A percentile compares a stretch with the other conserved stretches of the same genome.
Conservation (phyloP, 2,113 vertebrate species). For the Pleuronectes platessa region DNA sequence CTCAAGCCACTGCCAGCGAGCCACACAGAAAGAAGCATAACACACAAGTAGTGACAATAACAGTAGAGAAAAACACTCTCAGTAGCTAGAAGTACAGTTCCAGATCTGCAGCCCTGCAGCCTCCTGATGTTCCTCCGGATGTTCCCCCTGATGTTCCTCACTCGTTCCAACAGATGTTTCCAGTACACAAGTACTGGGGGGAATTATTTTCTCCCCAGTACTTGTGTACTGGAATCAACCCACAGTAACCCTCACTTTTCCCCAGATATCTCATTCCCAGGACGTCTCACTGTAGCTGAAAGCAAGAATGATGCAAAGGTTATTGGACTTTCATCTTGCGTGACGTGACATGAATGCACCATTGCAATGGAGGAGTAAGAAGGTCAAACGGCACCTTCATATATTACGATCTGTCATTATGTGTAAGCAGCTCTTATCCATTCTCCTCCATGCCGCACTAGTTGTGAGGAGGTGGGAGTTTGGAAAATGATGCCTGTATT, state of each 20-base stretch:
- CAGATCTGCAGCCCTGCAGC: neutral
- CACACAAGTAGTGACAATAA: neutral
- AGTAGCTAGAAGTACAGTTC: neutral
- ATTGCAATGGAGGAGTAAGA: constrained; percentile 36
- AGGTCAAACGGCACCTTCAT: constrained; percentile 56
- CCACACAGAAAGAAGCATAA: neutral
- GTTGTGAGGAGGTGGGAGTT: constrained; percentile 21
- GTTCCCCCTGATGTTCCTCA: neutral
- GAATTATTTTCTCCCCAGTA: constrained; percentile 23
- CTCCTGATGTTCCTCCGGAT: constrained; percentile 6
- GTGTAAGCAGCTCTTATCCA: constrained; percentile 40
- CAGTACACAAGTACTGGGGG: constrained; percentile 22
- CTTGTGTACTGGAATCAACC: no score
- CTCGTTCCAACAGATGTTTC: constrained; percentile 38
- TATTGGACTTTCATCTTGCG: constrained; percentile 67
- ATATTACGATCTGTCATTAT: constrained; percentile 38
- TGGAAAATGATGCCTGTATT: constrained; percentile 38
- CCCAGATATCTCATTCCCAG: constrained; percentile 50
- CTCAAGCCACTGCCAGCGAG: neutral
- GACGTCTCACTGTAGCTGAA: constrained; percentile 52
- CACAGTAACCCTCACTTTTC: no score
- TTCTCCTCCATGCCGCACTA: constrained; percentile 1
- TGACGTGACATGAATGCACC: constrained; percentile 60
- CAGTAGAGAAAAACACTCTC: no score
- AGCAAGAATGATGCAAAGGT: constrained; percentile 72